phyloP scores from a whole-genome alignment of 1,140 invertebrate species.

The Scaptomyza graminum region DNA sequence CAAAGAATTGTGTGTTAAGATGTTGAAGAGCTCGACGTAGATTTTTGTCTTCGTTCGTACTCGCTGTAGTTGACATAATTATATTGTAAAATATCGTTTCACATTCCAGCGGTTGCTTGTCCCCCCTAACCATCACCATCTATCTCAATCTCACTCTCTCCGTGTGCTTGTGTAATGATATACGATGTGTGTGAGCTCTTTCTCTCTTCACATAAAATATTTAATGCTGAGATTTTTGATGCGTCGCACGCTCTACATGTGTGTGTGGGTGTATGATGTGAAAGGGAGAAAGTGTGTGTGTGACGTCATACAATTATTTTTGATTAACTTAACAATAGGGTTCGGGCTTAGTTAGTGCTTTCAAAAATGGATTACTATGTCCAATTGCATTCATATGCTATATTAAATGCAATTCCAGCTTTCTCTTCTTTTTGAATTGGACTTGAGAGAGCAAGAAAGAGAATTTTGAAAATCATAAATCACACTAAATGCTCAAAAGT shows the following conservation, averaged over 20 bases:
- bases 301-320: conserved; percentile 58
- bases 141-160: background rate
- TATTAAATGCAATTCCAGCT: too few species aligned
- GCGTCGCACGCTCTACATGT: conserved; percentile 16
- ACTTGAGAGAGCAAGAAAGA: background rate
- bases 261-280: conserved; percentile 3
- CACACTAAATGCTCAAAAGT: too few species aligned
- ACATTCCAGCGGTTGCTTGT: conserved; percentile 29
- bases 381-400: background rate
- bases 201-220: conserved; percentile 49
- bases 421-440: too few species aligned
- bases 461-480: too few species aligned
- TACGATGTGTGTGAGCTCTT: conserved; percentile 47
- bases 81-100: conserved; percentile 78
- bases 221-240: conserved; percentile 69
- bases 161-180: conserved; percentile 41
- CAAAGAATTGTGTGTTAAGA: conserved; percentile 69
- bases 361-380: background rate
- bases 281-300: conserved; percentile 5
- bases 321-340: conserved; percentile 58
- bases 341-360: conserved; percentile 21
- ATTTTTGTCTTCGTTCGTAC: conserved; percentile 64
- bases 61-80: conserved; percentile 73
- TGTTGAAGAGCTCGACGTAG: conserved; percentile 67
- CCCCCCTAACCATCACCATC: background rate